phyloP scores from a whole-genome alignment of 2,113 vertebrate genomes.

The Rhagologus leucostigma region DNA sequence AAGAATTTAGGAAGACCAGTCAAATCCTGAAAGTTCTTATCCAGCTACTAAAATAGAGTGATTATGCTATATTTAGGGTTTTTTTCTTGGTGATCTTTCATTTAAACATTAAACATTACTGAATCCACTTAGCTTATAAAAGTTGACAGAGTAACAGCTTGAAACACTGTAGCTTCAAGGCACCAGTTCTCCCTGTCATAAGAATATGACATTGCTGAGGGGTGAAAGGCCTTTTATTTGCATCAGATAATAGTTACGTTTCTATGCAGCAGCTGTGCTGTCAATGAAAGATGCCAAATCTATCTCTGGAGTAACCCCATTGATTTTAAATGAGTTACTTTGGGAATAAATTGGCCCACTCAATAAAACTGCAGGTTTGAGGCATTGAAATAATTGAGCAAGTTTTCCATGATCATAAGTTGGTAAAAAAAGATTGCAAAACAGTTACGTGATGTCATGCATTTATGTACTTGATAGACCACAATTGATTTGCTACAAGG shows the following conservation, averaged over 20 bases:
- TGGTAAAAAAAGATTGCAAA: neutral
- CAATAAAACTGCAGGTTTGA: slow-evolving; percentile 28
- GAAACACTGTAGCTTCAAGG: slow-evolving; percentile 27
- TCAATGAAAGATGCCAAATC: slow-evolving; percentile 43
- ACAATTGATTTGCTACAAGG: neutral
- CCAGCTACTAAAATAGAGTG: neutral
- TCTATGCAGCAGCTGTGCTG: slow-evolving; percentile 55
- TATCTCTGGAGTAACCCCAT: slow-evolving; percentile 25
- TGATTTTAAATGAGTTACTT: slow-evolving; percentile 47
- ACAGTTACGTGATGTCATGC: neutral
- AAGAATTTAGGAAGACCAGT: neutral
- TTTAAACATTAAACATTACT: neutral
- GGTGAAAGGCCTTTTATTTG: slow-evolving; percentile 56
- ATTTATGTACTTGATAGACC: neutral
- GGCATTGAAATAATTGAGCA: slow-evolving; percentile 28
- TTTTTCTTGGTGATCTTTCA: neutral
- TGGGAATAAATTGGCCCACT: slow-evolving; percentile 20
- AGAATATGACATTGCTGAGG: slow-evolving; percentile 27
- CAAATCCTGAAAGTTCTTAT: neutral
- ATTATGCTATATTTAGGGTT: neutral
- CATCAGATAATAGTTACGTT: slow-evolving; percentile 40
- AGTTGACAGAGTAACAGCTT: slow-evolving; percentile 42
- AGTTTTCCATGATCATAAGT: neutral
- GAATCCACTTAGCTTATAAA: neutral
- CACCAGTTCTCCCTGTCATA: neutral